Evolutionary conservation across 2,797 vertebrate species (phyloP).

Genomic region (Mastacembelus armatus): DNA sequence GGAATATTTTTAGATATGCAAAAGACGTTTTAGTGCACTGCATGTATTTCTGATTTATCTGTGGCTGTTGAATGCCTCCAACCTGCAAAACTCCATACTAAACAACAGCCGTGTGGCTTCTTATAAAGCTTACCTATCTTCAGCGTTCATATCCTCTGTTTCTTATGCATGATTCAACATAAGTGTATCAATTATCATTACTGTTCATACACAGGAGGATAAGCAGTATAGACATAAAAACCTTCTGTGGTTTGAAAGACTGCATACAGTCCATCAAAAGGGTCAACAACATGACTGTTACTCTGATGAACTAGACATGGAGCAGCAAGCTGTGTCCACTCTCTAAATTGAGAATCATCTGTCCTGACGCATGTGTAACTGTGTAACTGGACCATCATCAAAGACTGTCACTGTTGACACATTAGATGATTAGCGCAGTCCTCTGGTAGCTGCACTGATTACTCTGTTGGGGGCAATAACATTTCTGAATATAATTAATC

Average conservation of each 20-base stretch:
- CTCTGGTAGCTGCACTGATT: constrained; percentile 64
- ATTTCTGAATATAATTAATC: constrained; percentile 74
- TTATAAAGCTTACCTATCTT: constrained; percentile 36
- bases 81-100: constrained; percentile 53
- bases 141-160: constrained; percentile 45
- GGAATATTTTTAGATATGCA: constrained; percentile 53
- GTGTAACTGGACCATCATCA: constrained; percentile 65
- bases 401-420: constrained; percentile 73
- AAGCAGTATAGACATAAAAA: constrained; percentile 17
- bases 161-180: constrained; percentile 44
- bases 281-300: constrained; percentile 63
- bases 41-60: constrained; percentile 60
- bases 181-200: constrained; percentile 57
- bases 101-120: constrained; percentile 30
- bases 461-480: constrained; percentile 62
- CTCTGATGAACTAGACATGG: constrained; percentile 59
- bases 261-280: constrained; percentile 32
- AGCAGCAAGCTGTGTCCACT: constrained; percentile 41
- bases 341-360: constrained; percentile 72
- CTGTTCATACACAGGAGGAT: constrained; percentile 7
- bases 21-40: constrained; percentile 17
- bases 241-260: constrained; percentile 12
- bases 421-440: constrained; percentile 67
- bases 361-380: constrained; percentile 56
- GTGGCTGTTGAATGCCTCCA: constrained; percentile 39